Conservation (phyloP, 2,797 vertebrate species). For the Bucorvus abyssinicus region DNA sequence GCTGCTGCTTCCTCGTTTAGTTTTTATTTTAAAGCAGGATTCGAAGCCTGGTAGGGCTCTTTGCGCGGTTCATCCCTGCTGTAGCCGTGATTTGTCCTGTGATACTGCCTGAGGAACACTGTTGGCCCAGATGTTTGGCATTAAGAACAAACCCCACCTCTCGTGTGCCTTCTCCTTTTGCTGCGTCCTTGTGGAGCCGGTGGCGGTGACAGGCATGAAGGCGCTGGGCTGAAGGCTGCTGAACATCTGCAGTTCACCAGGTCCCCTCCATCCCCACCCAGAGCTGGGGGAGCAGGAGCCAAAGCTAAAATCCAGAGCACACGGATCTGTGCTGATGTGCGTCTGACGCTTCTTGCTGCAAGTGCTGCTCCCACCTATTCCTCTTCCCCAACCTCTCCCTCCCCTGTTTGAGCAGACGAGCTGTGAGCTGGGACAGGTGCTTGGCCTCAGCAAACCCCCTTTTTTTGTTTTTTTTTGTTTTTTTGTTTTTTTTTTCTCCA, state of each 20-base stretch:
- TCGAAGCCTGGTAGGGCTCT: not conserved
- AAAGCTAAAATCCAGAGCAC: not conserved
- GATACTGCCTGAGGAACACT: not conserved
- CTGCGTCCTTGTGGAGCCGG: not conserved
- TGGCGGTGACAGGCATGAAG: not conserved
- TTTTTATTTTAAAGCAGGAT: not conserved
- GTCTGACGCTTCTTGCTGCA: not conserved
- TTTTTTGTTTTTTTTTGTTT: not conserved
- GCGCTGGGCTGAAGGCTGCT: not conserved
- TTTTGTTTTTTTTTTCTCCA: rapidly evolving
- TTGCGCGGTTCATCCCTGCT: not conserved
- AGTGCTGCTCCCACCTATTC: not conserved
- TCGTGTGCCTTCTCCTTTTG: not conserved
- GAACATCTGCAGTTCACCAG: not conserved
- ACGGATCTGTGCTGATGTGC: not conserved
- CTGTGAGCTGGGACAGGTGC: not conserved
- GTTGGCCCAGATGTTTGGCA: not conserved
- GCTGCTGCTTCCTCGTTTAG: not conserved
- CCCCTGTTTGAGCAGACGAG: not conserved
- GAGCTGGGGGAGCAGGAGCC: not conserved
- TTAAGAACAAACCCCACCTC: not conserved
- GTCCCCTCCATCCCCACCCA: not conserved
- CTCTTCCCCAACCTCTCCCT: not conserved
- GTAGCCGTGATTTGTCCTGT: not conserved
- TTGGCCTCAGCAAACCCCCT: not conserved